phyloP scores from a whole-genome alignment of 2,113 vertebrate species.

The Poeciliopsis turrubarensis region DNA sequence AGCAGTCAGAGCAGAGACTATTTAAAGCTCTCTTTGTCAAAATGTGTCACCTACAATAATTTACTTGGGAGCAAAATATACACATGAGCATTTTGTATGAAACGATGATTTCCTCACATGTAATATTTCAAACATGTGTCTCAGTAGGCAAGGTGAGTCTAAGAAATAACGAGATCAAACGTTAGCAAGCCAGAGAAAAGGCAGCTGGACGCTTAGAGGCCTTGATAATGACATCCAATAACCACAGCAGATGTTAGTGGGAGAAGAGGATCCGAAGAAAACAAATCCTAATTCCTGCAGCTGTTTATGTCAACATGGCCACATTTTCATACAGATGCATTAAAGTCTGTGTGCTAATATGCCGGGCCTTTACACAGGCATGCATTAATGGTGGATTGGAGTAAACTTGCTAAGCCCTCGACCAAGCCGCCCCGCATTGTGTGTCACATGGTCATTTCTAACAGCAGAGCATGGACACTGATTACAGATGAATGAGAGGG shows the following conservation, averaged over 20 bases:
- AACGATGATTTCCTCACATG: slow-evolving; percentile 14
- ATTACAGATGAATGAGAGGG: slow-evolving; percentile 47
- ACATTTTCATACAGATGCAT: slow-evolving; percentile 36
- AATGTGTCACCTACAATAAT: slow-evolving; percentile 58
- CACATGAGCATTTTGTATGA: slow-evolving; percentile 31
- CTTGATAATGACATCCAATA: slow-evolving; percentile 55
- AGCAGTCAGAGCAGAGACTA: slow-evolving; percentile 38
- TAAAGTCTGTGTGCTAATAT: slow-evolving; percentile 19
- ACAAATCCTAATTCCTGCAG: slow-evolving; percentile 64
- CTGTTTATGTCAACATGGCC: slow-evolving; percentile 61
- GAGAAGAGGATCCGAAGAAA: slow-evolving; percentile 63
- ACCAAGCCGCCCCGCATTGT: slow-evolving; percentile 10
- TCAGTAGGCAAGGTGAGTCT: slow-evolving; percentile 46
- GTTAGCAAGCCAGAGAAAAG: slow-evolving; percentile 12
- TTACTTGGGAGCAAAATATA: slow-evolving; percentile 15
- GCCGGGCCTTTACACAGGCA: slow-evolving; percentile 33
- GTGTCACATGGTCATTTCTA: slow-evolving; percentile 26
- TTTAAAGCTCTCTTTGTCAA: slow-evolving; percentile 56
- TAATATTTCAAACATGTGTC: slow-evolving; percentile 42
- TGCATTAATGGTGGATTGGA: slow-evolving; percentile 53
- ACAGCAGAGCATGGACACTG: slow-evolving; percentile 32
- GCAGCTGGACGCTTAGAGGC: slow-evolving; percentile 44
- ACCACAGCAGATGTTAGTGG: slow-evolving; percentile 69
- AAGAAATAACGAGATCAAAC: slow-evolving; percentile 39
- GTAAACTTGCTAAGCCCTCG: slow-evolving; percentile 51